Evolutionary conservation across 1,140 invertebrate genomes (phyloP).

Genomic region (Steinernema feltiae): DNA sequence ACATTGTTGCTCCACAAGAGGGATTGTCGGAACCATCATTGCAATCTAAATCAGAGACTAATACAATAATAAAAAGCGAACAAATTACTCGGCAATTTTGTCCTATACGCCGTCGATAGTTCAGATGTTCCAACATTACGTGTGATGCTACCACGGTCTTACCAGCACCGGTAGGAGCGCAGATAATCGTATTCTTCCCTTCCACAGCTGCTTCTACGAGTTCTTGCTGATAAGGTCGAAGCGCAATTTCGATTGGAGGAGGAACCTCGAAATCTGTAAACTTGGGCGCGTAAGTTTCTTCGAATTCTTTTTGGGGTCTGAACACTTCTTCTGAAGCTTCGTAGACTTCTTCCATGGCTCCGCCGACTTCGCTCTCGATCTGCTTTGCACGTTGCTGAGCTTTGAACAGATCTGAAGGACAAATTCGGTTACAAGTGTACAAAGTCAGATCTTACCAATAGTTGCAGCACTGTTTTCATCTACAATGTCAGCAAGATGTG

Average conservation of each 20-base stretch:
- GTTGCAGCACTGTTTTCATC: neutral
- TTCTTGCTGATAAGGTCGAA: slow-evolving; percentile 46
- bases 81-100: no score
- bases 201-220: slow-evolving; percentile 40
- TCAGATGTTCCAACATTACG: slow-evolving; percentile 46
- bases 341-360: neutral
- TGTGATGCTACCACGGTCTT: slow-evolving; percentile 49
- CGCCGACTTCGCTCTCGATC: neutral
- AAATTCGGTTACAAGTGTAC: neutral
- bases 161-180: slow-evolving; percentile 53
- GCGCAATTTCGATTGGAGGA: slow-evolving; percentile 16
- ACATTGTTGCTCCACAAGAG: slow-evolving; percentile 37
- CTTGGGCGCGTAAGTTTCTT: neutral
- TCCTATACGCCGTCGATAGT: no score
- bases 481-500: neutral
- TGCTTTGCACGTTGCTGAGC: neutral
- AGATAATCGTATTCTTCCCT: slow-evolving; percentile 48
- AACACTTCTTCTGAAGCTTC: neutral
- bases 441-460: neutral
- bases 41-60: slow-evolving; percentile 24
- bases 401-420: neutral
- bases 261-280: neutral
- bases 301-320: neutral
- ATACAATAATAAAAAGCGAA: neutral
- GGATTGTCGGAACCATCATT: slow-evolving; percentile 34